These are phyloP conservation scores for Phylloscopus whistleri DNA, from an alignment of 2,113 vertebrate genomes.

Conservation along the genomic window DNA sequence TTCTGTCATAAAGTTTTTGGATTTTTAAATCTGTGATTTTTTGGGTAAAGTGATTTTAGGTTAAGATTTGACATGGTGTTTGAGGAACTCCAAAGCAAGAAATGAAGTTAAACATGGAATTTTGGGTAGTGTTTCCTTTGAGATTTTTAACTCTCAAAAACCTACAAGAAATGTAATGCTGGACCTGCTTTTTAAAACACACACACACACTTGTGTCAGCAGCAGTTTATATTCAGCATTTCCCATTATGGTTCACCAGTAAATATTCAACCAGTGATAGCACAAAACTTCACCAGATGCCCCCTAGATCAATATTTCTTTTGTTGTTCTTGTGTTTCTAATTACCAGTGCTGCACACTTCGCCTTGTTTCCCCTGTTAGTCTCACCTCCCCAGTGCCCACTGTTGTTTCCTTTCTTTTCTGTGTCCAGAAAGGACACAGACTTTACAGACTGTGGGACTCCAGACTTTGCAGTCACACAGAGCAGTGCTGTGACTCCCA, in stretches of 20 bases:
- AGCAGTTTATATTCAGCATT: neutral
- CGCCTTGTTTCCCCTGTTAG: neutral
- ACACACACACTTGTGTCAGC: neutral
- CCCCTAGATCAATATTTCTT: neutral
- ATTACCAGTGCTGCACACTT: neutral
- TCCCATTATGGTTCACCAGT: neutral
- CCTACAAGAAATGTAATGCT: neutral
- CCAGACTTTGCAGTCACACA: neutral
- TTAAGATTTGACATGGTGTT: neutral
- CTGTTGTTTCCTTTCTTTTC: neutral
- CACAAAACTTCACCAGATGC: neutral
- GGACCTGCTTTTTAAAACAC: rapidly evolving
- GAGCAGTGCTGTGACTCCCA: neutral
- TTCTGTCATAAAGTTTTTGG: neutral
- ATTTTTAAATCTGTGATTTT: neutral
- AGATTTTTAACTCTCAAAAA: neutral
- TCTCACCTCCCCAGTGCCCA: neutral
- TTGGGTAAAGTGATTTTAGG: neutral
- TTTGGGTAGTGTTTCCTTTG: neutral
- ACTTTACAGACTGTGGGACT: neutral
- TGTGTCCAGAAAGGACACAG: too few relatives aligned
- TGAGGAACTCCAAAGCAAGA: neutral
- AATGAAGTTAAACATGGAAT: neutral
- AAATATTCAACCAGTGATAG: neutral
- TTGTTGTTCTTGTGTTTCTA: neutral